A percentile compares a stretch with the other conserved stretches of the same genome.
Evolutionary conservation across 2,797 vertebrate genomes (phyloP).

Genomic region (Sus cebifrons): DNA sequence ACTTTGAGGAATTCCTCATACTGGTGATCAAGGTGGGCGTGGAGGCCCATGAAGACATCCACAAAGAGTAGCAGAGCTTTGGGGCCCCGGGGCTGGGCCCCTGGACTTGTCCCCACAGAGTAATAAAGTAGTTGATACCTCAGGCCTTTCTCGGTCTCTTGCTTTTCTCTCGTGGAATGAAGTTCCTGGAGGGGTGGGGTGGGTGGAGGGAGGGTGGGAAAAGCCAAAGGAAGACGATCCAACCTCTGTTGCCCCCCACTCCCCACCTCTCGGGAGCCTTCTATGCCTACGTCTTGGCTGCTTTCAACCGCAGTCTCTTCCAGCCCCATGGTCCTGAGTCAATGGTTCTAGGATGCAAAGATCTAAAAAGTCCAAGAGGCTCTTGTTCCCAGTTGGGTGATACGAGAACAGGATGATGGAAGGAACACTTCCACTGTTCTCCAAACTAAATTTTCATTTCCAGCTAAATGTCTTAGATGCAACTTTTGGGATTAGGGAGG

Average conservation of each 20-base stretch:
- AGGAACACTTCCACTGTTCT: neutral
- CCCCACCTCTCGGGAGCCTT: rapidly evolving
- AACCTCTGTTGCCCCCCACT: no score
- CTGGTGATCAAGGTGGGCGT: conserved; percentile 33
- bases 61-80: neutral
- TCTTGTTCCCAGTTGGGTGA: neutral
- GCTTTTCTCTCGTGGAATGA: neutral
- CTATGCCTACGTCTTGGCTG: neutral
- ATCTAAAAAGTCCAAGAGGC: neutral
- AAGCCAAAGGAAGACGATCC: neutral
- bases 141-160: neutral
- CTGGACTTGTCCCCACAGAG: neutral
- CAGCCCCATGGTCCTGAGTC: neutral
- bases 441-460: neutral
- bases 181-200: neutral
- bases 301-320: neutral
- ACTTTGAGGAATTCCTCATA: conserved; percentile 79
- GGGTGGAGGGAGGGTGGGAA: no score
- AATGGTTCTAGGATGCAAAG: neutral
- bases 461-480: conserved; percentile 17
- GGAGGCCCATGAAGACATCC: conserved; percentile 27
- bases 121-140: conserved; percentile 83
- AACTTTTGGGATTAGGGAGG: conserved; percentile 2
- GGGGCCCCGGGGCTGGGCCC: neutral
- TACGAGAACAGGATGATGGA: neutral